A percentile compares a stretch with the other conserved stretches of the same genome.
phyloP scores from a whole-genome alignment of 2,113 vertebrate species.

The Aegithalos caudatus region DNA sequence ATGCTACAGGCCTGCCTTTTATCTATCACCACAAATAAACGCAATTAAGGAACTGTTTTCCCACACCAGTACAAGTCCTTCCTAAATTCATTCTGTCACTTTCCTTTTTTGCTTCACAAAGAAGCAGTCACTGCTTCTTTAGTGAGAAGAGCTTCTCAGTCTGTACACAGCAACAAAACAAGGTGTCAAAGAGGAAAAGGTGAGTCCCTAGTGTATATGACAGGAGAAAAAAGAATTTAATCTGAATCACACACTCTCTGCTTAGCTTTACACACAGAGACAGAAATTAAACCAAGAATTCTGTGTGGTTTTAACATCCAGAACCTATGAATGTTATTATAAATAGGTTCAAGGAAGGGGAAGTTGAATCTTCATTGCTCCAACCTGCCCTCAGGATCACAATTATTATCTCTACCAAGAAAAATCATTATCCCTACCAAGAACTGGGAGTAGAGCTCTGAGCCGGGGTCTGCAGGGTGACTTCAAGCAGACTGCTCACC shows the following conservation, averaged over 20 bases:
- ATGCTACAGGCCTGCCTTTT: not conserved
- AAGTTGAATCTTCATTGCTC: not conserved
- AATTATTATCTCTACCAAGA: not conserved
- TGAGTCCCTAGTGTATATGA: not conserved
- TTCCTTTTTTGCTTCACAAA: not conserved
- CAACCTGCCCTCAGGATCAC: not conserved
- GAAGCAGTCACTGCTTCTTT: not conserved
- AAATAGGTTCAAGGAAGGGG: not conserved
- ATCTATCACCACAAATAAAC: not conserved
- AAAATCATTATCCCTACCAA: not conserved
- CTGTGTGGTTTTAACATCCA: not conserved
- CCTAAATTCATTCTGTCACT: not conserved
- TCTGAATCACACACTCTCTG: not conserved
- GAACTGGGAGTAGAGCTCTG: not conserved
- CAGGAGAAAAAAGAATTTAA: not conserved
- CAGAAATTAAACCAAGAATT: not conserved
- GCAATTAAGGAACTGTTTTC: not conserved
- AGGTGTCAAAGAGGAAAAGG: not conserved
- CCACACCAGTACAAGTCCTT: not conserved
- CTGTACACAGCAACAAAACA: not conserved
- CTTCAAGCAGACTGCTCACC: not conserved
- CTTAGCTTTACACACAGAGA: not conserved
- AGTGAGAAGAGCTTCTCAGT: not conserved
- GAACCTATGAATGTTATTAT: not conserved
- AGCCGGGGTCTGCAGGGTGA: not conserved